Evolutionary conservation across 2,113 vertebrate species (phyloP), one percentile per base, ranked within the genome.

Genomic region (Cyprinodon brontotheroides): DNA sequence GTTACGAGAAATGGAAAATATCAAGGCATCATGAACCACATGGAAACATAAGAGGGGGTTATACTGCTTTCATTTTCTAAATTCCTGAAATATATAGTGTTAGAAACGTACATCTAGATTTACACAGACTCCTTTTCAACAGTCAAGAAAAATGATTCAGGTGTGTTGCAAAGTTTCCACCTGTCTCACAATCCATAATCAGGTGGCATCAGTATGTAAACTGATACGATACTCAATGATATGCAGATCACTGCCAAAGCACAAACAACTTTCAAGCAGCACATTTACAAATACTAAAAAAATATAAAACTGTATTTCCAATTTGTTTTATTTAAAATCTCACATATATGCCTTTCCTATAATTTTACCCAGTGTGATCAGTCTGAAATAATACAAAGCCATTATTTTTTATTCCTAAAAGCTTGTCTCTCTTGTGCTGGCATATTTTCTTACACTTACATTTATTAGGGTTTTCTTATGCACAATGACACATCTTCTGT

Each of bases 401-500:
- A n/a, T 20, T 68, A 40, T 48, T 71, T 71, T 63, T 38, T 22
- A 77, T 57, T 72, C 65, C 61, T 48, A 38, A 29, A 29, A 53
- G 50, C 50, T n/a, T 57, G 50, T 57, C 50, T n/a, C 9, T 57
- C 15, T 20, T 80, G 48, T 61, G 2, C 38, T 41, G 66, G 11
- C 4, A n/a, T 68, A n/a, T 64, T 68, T 63, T 48, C 66, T 76
- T 40, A n/a, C 50, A 57, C 50, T 17, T 63, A 9, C 45, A 60
- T 7, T 10, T 38, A 45, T 53, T 70, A 40, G 12, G 63, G 48
- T 17, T 7, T 53, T 20, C 50, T 53, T 7, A 7, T 53, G 50
- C 20, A 17, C 50, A n/a, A 41, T 77, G 70, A 77, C 68, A 68
- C 84, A 82, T 67, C 40, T 6, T 47, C 47, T 3, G 29, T 76